A percentile compares a stretch with the other conserved stretches of the same genome.
Evolutionary conservation across 2,888 invertebrate genomes (phyloP).

Genomic region (Drosophila tanythrix): DNA sequence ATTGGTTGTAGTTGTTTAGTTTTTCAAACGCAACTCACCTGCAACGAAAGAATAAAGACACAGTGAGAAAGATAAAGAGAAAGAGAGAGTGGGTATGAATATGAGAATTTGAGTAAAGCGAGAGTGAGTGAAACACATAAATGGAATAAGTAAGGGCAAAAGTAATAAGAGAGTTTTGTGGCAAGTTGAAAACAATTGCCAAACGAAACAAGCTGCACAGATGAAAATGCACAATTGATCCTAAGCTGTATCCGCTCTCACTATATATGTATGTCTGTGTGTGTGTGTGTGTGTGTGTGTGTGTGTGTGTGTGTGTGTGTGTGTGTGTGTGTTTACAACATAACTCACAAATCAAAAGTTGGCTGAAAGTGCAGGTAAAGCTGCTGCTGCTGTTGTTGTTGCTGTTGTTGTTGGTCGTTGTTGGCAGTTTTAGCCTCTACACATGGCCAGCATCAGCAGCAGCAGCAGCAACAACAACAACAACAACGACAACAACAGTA

Average conservation of each 20-base stretch:
- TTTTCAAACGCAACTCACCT: constrained; percentile 47
- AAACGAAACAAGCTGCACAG: constrained; percentile 13
- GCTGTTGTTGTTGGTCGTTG: constrained; percentile 17
- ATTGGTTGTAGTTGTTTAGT: constrained; percentile 28
- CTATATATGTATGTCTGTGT: constrained; percentile 1
- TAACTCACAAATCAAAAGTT: constrained; percentile 76
- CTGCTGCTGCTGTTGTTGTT: constrained; percentile 20
- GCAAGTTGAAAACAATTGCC: constrained; percentile 24
- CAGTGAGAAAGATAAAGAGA: neutral
- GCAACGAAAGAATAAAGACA: constrained; percentile 32
- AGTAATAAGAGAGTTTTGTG: constrained; percentile 8
- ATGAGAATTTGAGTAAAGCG: too few relatives aligned
- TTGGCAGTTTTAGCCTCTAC: constrained; percentile 48
- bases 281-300: constrained; percentile 14
- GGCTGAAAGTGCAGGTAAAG: constrained; percentile 58
- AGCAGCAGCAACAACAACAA: constrained; percentile 18
- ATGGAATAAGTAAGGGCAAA: constrained; percentile 43
- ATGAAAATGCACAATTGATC: constrained; percentile 30
- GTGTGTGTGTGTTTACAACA: constrained; percentile 55
- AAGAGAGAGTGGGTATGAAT: neutral
- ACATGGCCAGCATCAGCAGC: constrained; percentile 45
- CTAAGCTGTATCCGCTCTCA: constrained; percentile 15
- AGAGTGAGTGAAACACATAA: constrained; percentile 14
- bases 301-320: constrained; percentile 16
- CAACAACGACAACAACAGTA: constrained; percentile 4